Evolutionary conservation across 2,888 invertebrate genomes (phyloP), one percentile per base, ranked within the genome.

Genomic region (Aricia artaxerxes): DNA sequence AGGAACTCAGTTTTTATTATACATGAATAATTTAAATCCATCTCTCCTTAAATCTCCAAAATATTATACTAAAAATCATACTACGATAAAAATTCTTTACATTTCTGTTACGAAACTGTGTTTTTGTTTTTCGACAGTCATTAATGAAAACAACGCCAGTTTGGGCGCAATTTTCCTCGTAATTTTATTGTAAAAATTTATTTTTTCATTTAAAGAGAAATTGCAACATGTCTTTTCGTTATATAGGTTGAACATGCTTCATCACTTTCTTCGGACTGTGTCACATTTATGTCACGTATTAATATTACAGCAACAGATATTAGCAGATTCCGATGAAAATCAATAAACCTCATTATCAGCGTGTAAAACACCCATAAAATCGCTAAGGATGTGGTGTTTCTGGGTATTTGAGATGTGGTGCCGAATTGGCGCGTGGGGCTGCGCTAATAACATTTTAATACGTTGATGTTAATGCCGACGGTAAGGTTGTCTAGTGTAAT

Each of bases 291-390:
- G 69, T 35, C 4, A 38, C 35, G 35, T 16, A 13, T 69, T 35
- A 61, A 61, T 9, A 61, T 64, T 38, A 13, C 69, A 69, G 69
- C 35, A 13, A 35, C 35, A 69, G 31, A 49, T 24, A 24, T 73
- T 75, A 75, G 49, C 73, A 31, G 31, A 35, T 76, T 76, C 76
- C 13, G 16, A 35, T 35, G 83, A 81, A 83, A 84, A 83, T 83
- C 84, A 80, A 84, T 84, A 83, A 84, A 84, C 82, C 82, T 82
- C 78, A 81, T 79, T 83, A 83, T 82, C 77, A 81, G 24, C 78
- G 77, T 78, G 76, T 82, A 81, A 82, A 81, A 82, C 79, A 78
- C 78, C 77, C 76, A 79, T 80, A 69, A 79, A 80, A 82, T 78
- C 76, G 76, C 76, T 73, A 80, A 81, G 81, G 82, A 83, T 82